These are phyloP conservation scores for Polyommatus iphigenia DNA, from an alignment of 2,888 invertebrate species.

Conservation along the genomic window DNA sequence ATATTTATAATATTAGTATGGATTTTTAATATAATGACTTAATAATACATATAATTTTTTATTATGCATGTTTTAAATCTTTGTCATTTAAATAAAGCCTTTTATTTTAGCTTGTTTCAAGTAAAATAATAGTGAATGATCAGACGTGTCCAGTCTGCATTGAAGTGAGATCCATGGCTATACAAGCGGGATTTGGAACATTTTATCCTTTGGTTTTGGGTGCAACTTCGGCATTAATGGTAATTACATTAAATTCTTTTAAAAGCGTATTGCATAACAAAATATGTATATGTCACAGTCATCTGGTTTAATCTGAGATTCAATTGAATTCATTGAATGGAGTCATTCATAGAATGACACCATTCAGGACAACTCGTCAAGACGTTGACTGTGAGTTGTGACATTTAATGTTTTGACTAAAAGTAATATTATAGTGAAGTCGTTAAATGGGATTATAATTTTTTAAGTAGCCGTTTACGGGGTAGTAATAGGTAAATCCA, in stretches of 20 bases:
- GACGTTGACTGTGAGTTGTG: no score
- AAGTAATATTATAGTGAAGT: no score
- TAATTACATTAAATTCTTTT: constrained; percentile 50
- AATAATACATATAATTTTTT: not conserved
- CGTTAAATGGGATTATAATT: no score
- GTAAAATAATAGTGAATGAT: constrained; percentile 78
- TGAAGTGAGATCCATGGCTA: constrained; percentile 79
- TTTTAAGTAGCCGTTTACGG: no score
- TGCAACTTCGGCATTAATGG: constrained; percentile 81
- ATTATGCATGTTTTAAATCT: constrained; percentile 27
- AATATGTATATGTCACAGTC: not conserved
- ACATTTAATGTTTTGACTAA: no score
- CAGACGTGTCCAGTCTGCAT: constrained; percentile 83
- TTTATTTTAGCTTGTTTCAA: constrained; percentile 72
- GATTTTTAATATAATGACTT: not conserved
- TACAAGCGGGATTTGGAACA: constrained; percentile 78
- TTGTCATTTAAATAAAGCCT: not conserved
- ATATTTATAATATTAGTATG: no score
- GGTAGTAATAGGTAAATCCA: no score
- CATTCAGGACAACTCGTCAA: no score
- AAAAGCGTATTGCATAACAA: not conserved
- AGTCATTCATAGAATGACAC: no score
- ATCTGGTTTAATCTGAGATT: no score
- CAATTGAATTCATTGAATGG: no score
- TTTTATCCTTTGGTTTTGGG: constrained; percentile 82